phyloP scores from a whole-genome alignment of 2,888 invertebrate species.

The Mylabris sibirica region DNA sequence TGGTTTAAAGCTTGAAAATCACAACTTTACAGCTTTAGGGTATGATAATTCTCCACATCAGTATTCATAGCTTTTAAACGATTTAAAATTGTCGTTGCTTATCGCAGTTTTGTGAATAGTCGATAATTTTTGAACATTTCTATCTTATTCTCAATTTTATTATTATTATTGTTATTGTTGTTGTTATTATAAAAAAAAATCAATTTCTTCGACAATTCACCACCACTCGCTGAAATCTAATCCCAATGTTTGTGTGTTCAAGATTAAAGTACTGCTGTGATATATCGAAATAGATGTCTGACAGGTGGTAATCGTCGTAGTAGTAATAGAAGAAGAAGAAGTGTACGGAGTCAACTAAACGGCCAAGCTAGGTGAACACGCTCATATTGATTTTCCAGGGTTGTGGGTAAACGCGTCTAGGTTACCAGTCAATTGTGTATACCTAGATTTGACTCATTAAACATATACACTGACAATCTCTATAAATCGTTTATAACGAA shows the following conservation, averaged over 20 bases:
- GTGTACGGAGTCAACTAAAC: too few relatives aligned
- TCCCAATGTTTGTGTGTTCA: slow-evolving; percentile 22
- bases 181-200: too few relatives aligned
- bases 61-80: slow-evolving; percentile 46
- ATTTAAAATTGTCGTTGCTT: slow-evolving; percentile 40
- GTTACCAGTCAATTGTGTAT: slow-evolving; percentile 28
- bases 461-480: neutral
- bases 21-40: slow-evolving; percentile 35
- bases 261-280: slow-evolving; percentile 23
- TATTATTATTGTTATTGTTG: too few relatives aligned
- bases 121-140: neutral
- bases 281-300: slow-evolving; percentile 23
- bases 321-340: too few relatives aligned
- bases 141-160: too few relatives aligned
- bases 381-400: slow-evolving; percentile 44
- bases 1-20: slow-evolving; percentile 27
- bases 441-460: slow-evolving; percentile 21
- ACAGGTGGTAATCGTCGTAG: slow-evolving; percentile 26
- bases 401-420: slow-evolving; percentile 37
- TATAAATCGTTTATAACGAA: too few relatives aligned
- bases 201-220: too few relatives aligned
- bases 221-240: slow-evolving; percentile 7
- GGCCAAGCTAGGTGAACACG: slow-evolving; percentile 38
- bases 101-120: slow-evolving; percentile 18
- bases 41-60: slow-evolving; percentile 44